Conservation (phyloP, 2,113 vertebrate species). For the Phodopus roborovskii region DNA sequence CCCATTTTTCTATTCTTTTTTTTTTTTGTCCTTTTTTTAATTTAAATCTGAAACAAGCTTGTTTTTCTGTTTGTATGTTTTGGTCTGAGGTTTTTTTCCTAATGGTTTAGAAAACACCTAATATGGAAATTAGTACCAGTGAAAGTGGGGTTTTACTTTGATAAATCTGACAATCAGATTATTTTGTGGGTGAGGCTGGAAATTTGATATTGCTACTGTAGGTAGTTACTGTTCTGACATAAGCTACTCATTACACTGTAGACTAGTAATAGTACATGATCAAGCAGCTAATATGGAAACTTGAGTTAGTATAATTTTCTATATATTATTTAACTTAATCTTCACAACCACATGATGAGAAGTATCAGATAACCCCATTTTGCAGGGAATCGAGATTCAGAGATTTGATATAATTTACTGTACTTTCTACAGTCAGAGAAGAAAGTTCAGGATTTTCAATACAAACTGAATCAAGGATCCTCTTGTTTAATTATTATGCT, state of each 20-base stretch:
- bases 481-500: constrained; percentile 36
- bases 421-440: constrained; percentile 23
- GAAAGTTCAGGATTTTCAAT: constrained; percentile 19
- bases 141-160: no score
- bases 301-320: constrained; percentile 18
- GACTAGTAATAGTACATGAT: not conserved
- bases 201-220: not conserved
- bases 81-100: no score
- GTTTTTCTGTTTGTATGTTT: no score
- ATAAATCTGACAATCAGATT: no score
- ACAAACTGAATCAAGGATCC: not conserved
- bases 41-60: no score
- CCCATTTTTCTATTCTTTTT: no score
- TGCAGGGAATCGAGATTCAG: constrained; percentile 2
- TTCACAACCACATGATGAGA: constrained; percentile 18
- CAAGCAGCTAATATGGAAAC: not conserved
- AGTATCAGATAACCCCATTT: constrained; percentile 54
- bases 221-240: constrained; percentile 20
- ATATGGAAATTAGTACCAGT: no score
- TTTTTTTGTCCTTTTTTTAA: no score
- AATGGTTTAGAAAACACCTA: no score
- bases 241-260: not conserved
- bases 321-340: constrained; percentile 48
- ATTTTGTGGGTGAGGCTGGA: no score
- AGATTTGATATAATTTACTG: constrained; percentile 43